A percentile compares a stretch with the other conserved stretches of the same genome.
Conservation (phyloP, 2,113 vertebrate species). For the Lichenostomus cassidix region DNA sequence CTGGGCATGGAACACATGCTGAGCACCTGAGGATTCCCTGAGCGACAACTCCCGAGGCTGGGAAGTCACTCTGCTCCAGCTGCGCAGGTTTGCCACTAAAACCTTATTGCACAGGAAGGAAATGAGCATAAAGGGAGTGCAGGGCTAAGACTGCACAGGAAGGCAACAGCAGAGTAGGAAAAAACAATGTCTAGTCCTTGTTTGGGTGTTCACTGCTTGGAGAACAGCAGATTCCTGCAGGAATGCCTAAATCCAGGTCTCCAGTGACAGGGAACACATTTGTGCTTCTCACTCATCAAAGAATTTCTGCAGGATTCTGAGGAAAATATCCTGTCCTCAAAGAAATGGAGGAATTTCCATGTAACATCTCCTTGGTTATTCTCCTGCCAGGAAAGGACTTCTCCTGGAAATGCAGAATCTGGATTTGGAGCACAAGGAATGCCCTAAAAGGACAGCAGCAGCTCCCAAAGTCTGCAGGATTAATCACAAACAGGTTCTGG, state of each 20-base stretch:
- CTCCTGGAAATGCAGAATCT: background rate
- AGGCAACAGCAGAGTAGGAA: background rate
- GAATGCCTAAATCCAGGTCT: background rate
- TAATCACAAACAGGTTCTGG: constrained; percentile 11
- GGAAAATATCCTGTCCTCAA: background rate
- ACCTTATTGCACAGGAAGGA: background rate
- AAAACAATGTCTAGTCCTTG: background rate
- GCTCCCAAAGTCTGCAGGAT: background rate
- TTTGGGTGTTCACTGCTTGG: background rate
- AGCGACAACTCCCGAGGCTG: background rate
- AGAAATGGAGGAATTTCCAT: background rate
- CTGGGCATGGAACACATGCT: accelerated
- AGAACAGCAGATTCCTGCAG: background rate
- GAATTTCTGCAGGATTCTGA: background rate
- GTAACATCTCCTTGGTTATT: background rate
- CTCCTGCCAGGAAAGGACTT: background rate
- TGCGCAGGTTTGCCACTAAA: background rate
- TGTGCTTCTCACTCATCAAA: background rate
- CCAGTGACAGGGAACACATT: background rate
- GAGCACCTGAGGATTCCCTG: background rate
- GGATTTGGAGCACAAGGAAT: background rate
- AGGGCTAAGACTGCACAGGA: background rate
- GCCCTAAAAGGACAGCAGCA: background rate
- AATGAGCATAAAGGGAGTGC: background rate
- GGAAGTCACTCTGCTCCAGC: background rate